phyloP scores from a whole-genome alignment of 1,140 invertebrate species.

The Halyomorpha halys region DNA sequence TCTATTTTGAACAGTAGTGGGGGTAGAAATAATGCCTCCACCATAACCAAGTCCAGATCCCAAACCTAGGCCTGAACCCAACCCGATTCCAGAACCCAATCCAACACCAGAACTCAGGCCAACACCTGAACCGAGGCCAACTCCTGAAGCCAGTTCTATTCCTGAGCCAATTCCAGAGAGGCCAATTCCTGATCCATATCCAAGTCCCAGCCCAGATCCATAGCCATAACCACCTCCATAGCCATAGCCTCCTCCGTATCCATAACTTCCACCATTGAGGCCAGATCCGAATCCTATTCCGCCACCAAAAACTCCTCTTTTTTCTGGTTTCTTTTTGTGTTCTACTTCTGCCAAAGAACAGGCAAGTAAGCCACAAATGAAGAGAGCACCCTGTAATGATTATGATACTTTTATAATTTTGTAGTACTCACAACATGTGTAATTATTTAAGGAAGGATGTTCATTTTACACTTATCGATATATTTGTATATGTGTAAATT shows the following conservation, averaged over 20 bases:
- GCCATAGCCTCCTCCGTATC: neutral
- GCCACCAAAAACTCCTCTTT: constrained; percentile 16
- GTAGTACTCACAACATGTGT: no score
- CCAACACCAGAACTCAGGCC: neutral
- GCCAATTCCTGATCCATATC: neutral
- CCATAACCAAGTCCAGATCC: neutral
- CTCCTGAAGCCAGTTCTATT: neutral
- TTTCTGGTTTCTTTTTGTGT: constrained; percentile 5
- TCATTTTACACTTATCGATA: no score
- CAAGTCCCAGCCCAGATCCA: neutral
- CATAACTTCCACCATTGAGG: neutral
- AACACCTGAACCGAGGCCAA: neutral
- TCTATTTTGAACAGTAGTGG: constrained; percentile 24
- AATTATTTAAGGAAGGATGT: no score
- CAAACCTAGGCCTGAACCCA: constrained; percentile 12
- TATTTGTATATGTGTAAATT: no score
- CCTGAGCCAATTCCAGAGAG: neutral
- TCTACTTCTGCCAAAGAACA: neutral
- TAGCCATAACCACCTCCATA: neutral
- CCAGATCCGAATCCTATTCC: constrained; percentile 13
- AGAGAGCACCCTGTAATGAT: neutral
- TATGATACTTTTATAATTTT: no score
- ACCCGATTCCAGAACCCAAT: neutral
- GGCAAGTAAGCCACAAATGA: neutral
- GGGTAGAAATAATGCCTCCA: constrained; percentile 11